These are phyloP conservation scores for Salvator merianae DNA, from an alignment of 2,113 vertebrate species.

Conservation along the genomic window DNA sequence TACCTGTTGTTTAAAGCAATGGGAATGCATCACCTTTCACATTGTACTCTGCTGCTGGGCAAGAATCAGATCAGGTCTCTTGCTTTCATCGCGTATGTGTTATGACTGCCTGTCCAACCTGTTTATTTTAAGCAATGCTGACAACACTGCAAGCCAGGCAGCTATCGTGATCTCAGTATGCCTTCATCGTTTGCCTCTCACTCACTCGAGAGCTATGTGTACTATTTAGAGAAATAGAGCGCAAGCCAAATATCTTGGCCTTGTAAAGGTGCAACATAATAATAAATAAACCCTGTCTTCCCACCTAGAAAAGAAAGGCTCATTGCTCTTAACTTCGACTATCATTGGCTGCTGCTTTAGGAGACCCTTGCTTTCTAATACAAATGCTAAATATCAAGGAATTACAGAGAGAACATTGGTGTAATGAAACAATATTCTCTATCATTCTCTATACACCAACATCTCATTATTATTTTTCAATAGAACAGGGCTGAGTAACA, in stretches of 20 bases:
- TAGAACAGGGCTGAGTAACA: neutral
- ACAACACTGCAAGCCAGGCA: neutral
- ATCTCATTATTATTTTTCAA: neutral
- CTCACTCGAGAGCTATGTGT: neutral
- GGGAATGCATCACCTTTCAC: neutral
- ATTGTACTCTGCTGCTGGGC: neutral
- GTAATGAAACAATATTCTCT: too few species aligned
- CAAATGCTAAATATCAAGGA: neutral
- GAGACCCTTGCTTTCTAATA: too few species aligned
- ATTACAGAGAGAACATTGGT: too few species aligned
- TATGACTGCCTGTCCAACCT: conserved; percentile 9
- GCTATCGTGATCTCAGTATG: neutral
- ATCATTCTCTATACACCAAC: too few species aligned
- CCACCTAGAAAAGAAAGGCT: too few species aligned
- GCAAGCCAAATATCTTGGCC: neutral
- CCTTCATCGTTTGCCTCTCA: neutral
- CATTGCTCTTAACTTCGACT: neutral
- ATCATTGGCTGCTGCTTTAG: neutral
- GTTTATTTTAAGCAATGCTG: neutral
- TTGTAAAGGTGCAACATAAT: neutral
- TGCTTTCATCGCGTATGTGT: neutral
- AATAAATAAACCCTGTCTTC: neutral
- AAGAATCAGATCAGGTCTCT: neutral
- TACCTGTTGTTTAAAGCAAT: neutral
- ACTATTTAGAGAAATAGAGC: neutral